Conservation (phyloP, 35 echinoderm and acorn worm species). For the Ophioderma brevispina region DNA sequence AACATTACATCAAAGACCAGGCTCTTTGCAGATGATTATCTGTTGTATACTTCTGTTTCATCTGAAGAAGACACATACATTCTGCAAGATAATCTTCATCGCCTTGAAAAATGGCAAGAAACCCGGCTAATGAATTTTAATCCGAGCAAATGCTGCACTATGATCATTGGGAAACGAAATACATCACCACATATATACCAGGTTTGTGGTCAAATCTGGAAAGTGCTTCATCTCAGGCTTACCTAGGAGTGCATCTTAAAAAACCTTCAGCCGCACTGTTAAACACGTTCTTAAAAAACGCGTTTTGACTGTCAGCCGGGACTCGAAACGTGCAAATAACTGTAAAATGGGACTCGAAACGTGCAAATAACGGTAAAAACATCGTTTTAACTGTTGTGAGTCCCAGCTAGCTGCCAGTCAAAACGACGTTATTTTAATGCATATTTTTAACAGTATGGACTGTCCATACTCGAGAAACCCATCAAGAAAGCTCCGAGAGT, state of each 20-base stretch:
- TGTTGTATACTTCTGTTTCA: conserved; percentile 30
- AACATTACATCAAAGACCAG: conserved; percentile 49
- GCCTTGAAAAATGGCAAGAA: background rate
- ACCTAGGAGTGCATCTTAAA: conserved; percentile 32
- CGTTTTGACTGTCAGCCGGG: too few species aligned
- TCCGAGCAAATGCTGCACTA: conserved; percentile 17
- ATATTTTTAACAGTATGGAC: too few species aligned
- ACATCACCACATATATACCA: conserved; percentile 22
- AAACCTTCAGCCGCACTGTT: too few species aligned
- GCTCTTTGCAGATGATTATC: conserved; percentile 63
- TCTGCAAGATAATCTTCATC: conserved; percentile 29
- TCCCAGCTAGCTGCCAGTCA: too few species aligned
- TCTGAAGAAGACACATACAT: background rate
- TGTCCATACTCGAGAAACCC: conserved; percentile 14
- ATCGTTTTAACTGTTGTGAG: too few species aligned
- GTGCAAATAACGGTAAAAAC: too few species aligned
- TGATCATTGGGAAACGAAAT: conserved; percentile 52
- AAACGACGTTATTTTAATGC: too few species aligned
- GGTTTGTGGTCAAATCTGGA: background rate
- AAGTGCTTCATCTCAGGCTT: background rate
- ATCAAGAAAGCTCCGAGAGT: too few species aligned
- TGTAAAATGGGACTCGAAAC: too few species aligned
- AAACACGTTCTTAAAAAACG: too few species aligned
- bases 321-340: too few species aligned
- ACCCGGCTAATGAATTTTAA: conserved; percentile 34